Evolutionary conservation across 2,888 invertebrate genomes (phyloP).

Genomic region (Aleiodes alternator): DNA sequence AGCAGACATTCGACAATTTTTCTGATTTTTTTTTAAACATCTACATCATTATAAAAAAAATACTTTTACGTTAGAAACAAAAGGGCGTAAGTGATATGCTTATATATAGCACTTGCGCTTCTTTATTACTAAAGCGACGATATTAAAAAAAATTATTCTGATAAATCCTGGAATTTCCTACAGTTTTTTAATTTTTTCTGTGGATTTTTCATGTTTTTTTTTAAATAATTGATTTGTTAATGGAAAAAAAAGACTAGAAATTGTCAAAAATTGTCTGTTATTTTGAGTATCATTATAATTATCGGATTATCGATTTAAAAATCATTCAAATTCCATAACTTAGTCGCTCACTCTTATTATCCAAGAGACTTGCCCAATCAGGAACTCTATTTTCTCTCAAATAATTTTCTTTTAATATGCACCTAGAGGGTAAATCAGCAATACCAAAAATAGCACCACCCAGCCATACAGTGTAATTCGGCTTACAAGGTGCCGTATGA

Average conservation of each 20-base stretch:
- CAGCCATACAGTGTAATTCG: conserved; percentile 91
- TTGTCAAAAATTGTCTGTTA: too few species aligned
- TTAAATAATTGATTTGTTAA: too few species aligned
- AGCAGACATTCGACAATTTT: too few species aligned
- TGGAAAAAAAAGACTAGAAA: too few species aligned
- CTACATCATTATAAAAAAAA: too few species aligned
- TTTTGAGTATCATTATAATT: too few species aligned
- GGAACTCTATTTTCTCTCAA: conserved; percentile 83
- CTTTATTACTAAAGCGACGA: too few species aligned
- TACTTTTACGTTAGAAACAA: too few species aligned
- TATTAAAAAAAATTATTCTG: background rate
- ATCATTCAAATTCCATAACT: conserved; percentile 39
- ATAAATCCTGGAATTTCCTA: conserved; percentile 1
- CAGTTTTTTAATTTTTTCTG: conserved; percentile 15
- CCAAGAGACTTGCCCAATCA: conserved; percentile 87
- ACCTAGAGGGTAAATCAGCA: conserved; percentile 83
- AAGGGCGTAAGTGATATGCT: too few species aligned
- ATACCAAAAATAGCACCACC: conserved; percentile 89
- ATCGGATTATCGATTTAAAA: background rate
- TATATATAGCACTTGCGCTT: too few species aligned
- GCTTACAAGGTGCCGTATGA: conserved; percentile 86
- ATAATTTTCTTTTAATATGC: conserved; percentile 86
- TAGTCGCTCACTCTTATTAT: conserved; percentile 73
- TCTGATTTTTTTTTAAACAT: too few species aligned
- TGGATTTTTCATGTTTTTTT: too few species aligned